phyloP scores from a whole-genome alignment of 2,888 invertebrate species.

The Parnassius smintheus region DNA sequence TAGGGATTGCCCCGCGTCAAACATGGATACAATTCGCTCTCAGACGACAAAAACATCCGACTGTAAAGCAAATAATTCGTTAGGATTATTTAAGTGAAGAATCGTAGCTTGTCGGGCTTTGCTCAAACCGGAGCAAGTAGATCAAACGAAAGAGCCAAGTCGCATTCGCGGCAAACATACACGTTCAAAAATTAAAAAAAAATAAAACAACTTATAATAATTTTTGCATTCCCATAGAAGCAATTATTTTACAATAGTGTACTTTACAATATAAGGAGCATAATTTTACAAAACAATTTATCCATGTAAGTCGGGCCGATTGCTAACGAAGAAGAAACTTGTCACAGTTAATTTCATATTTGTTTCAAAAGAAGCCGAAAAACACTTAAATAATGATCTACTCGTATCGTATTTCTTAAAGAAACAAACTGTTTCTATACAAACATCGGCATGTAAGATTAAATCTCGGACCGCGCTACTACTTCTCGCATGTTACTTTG shows the following conservation, averaged over 20 bases:
- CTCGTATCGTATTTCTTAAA: too few relatives aligned
- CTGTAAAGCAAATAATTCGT: neutral
- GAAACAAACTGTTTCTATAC: too few relatives aligned
- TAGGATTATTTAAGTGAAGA: neutral
- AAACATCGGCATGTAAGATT: too few relatives aligned
- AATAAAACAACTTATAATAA: neutral
- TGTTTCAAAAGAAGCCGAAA: too few relatives aligned
- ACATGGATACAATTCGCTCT: neutral
- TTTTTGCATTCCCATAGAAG: constrained; percentile 15
- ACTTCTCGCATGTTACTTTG: too few relatives aligned
- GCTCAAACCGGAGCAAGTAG: neutral
- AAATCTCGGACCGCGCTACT: too few relatives aligned
- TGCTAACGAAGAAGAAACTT: too few relatives aligned
- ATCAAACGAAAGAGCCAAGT: constrained; percentile 6
- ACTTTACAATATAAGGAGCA: neutral
- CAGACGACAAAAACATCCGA: neutral
- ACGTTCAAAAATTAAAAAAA: neutral
- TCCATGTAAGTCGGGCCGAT: too few relatives aligned
- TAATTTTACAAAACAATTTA: neutral
- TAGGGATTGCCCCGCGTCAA: constrained; percentile 21
- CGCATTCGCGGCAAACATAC: neutral
- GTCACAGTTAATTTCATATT: too few relatives aligned
- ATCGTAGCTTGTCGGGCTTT: neutral
- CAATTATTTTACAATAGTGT: neutral
- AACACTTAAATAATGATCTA: too few relatives aligned